A percentile compares a stretch with the other conserved stretches of the same genome.
phyloP scores from a whole-genome alignment of 2,113 vertebrate genomes.

The Plestiodon gilberti region DNA sequence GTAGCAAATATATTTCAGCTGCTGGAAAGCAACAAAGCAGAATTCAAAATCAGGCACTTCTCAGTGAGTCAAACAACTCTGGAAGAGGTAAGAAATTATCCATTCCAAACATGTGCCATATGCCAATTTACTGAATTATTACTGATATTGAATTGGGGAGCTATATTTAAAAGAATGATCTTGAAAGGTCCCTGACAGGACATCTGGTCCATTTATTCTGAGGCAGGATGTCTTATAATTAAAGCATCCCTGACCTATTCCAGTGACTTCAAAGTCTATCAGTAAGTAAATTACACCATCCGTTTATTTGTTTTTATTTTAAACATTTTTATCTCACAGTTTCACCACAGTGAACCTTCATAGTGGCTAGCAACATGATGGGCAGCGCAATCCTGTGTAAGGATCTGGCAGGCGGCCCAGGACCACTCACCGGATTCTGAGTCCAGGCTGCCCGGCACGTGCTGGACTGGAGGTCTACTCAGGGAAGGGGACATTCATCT shows the following conservation, averaged over 20 bases:
- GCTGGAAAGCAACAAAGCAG: conserved; percentile 87
- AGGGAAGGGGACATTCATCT: too few species aligned
- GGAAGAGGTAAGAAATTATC: conserved; percentile 88
- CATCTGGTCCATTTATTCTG: neutral
- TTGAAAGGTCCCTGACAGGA: neutral
- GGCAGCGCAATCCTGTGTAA: too few species aligned
- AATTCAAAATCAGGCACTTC: conserved; percentile 93
- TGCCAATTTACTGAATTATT: conserved; percentile 33
- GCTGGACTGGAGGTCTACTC: too few species aligned
- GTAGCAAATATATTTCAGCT: conserved; percentile 94
- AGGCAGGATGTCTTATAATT: neutral
- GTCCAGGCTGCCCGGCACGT: too few species aligned
- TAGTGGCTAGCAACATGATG: neutral
- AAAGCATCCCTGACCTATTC: neutral
- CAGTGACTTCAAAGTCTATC: neutral
- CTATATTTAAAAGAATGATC: neutral
- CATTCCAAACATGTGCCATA: conserved; percentile 40
- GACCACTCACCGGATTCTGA: too few species aligned
- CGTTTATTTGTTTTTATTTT: neutral
- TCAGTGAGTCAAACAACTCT: conserved; percentile 95
- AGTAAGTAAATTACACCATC: neutral
- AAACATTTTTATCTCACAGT: neutral
- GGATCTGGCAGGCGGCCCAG: too few species aligned
- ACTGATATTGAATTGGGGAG: conserved; percentile 18
- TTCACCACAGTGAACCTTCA: neutral